Evolutionary conservation across 1,140 invertebrate species (phyloP), one percentile per base, ranked within the genome.

Genomic region (Holcopasites calliopsidis): DNA sequence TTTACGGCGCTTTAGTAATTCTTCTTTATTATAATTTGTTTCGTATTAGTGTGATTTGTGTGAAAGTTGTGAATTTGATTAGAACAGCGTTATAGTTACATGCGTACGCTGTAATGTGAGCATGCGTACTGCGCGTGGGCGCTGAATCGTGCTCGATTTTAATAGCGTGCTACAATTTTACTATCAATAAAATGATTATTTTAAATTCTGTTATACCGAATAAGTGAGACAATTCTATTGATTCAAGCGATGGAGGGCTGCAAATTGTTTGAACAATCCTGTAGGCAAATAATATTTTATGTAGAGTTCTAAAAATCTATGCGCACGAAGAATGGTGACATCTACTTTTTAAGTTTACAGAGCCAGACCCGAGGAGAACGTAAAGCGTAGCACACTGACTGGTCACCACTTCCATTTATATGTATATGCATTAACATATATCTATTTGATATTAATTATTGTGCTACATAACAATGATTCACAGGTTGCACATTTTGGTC

Each of bases 1-100:
- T 23, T 49, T 55, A 49, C 35, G 31, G 40, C 13, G 3, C 23
- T 61, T 33, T 2, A 13, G 11, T 4, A 31, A 58, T 68, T 76
- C 49, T 8, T 16, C 42, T 2, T 13, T 21, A 11, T 3, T 26
- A 49, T 21, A 3, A 3, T 7, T 28, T 2, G 26, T 6, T 10
- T 0, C 0, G 10, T 18, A 31, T n/a, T 70, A 79, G 50, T 42
- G 38, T 65, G 28, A 31, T 68, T 60, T 42, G 49, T 0, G 6
- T 0, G 18, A 73, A 18, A 82, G 70, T 70, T 40, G 23, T 52
- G 47, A 50, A 64, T 52, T 79, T 79, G 75, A 78, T 44, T 61
- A 31, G 21, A 80, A 72, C 28, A 49, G 55, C 71, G 71, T 54
- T 44, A 73, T 47, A 18, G 8, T 72, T 55, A 62, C 49, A 49